phyloP scores from a whole-genome alignment of 2,888 invertebrate species.

The Synanthedon tipuliformis region DNA sequence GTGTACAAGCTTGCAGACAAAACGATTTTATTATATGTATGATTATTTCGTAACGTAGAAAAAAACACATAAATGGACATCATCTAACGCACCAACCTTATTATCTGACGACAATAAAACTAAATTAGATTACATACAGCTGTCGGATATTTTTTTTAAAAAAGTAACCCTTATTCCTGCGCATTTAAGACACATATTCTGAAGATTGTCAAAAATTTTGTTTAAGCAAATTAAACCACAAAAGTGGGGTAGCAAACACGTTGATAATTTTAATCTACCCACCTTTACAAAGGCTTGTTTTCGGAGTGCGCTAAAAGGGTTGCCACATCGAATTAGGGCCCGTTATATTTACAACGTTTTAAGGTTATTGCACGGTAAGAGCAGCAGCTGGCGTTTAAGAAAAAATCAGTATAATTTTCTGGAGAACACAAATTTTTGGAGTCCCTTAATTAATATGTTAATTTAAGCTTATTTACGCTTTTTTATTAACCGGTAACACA shows the following conservation, averaged over 20 bases:
- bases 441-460: no score
- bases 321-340: conserved; percentile 31
- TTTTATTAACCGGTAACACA: no score
- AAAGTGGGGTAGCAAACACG: conserved; percentile 24
- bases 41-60: no score
- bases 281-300: conserved; percentile 25
- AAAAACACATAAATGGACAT: no score
- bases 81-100: background rate
- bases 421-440: no score
- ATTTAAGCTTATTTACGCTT: no score
- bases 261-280: conserved; percentile 42
- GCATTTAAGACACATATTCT: no score
- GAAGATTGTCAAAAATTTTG: background rate
- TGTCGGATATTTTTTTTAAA: no score
- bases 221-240: conserved; percentile 16
- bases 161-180: no score
- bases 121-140: no score
- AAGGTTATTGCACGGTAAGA: conserved; percentile 1
- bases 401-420: background rate
- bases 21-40: no score
- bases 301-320: conserved; percentile 36
- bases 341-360: conserved; percentile 20
- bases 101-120: background rate
- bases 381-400: background rate
- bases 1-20: no score